A percentile compares a stretch with the other conserved stretches of the same genome.
These are phyloP conservation scores for Sebastes trivittatus DNA, from an alignment of 2,797 vertebrate species.

Conservation along the genomic window DNA sequence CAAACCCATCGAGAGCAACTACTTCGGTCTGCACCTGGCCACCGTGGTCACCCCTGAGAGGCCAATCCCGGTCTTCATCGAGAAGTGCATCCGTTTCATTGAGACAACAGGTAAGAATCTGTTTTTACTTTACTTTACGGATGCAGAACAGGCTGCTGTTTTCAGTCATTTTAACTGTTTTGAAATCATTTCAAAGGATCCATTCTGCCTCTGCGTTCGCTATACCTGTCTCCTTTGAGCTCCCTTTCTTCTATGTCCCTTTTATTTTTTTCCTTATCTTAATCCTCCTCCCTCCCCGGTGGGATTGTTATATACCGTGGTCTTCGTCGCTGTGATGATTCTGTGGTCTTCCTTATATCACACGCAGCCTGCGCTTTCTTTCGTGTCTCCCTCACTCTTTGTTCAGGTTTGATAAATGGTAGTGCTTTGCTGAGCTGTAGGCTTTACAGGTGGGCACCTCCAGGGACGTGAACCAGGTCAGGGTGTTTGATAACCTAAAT, in stretches of 20 bases:
- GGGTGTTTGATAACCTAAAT: neutral
- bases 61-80: constrained; percentile 94
- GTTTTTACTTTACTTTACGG: neutral
- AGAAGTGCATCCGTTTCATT: constrained; percentile 95
- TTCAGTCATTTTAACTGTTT: constrained; percentile 7
- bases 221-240: constrained; percentile 29
- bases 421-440: neutral
- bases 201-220: neutral
- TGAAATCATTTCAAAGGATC: constrained; percentile 13
- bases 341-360: constrained; percentile 23
- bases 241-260: neutral
- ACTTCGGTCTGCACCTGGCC: constrained; percentile 91
- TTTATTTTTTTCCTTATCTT: constrained; percentile 32
- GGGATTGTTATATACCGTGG: constrained; percentile 17
- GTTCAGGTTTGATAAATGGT: constrained; percentile 27
- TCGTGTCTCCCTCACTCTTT: constrained; percentile 20
- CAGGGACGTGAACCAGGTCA: neutral
- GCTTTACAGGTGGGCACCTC: neutral
- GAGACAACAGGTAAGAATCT: constrained; percentile 88
- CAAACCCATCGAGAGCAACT: constrained; percentile 93
- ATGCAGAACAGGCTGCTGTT: neutral
- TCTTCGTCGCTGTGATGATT: constrained; percentile 1
- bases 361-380: neutral
- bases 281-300: constrained; percentile 32
- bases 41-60: constrained; percentile 87